Base-by-base conservation (phyloP, 2,797 vertebrate genomes). In the Acipenser ruthenus region DNA sequence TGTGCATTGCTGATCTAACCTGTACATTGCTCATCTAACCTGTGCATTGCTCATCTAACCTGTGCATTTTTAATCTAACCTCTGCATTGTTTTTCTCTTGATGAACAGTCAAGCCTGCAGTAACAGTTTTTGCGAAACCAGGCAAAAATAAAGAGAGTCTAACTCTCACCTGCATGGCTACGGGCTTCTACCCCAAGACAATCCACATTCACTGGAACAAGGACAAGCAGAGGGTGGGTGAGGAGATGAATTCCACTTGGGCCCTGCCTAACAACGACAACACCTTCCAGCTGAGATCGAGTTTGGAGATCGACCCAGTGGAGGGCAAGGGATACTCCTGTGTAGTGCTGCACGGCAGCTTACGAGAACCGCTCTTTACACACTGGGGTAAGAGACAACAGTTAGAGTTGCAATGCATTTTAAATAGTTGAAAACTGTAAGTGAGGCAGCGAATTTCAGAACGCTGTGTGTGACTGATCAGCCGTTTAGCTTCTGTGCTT, bases 101-200 rank as follows among this genome's bases (percentile, higher is more conserved):
- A 4, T 53, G 8, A 53, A 12, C 12, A 12, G 51, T 4, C 12
- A 12, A 3, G 51, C 51, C 51, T 53, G 51, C 51, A 53, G 51
- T 53, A 53, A 53, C 51, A 53, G 0, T 76, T 1, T 79, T 69
- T 62, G 7, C 63, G 0, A 79, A 23, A 4, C 65, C 23, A 0
- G 4, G 71, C 18, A 23, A 0, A 0, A 0, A 0, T 0, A 0
- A 68, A 0, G 0, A 0, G 0, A 69, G 66, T 13, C 0, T 71
- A 0, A 2, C 56, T 0, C n/a, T 88, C 74, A 74, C 47, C 1
- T 89, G 87, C 72, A n/a, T 85, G 67, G 82, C 84, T 56, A 84
- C 84, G 0, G 84, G 78, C 0, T 87, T 87, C 77, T 63, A 67
- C 52, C 73, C 75, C 2, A 75, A 72, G 63, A 71, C 83, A 4